Conservation (phyloP, 2,888 invertebrate species). For the Dicycla oo region DNA sequence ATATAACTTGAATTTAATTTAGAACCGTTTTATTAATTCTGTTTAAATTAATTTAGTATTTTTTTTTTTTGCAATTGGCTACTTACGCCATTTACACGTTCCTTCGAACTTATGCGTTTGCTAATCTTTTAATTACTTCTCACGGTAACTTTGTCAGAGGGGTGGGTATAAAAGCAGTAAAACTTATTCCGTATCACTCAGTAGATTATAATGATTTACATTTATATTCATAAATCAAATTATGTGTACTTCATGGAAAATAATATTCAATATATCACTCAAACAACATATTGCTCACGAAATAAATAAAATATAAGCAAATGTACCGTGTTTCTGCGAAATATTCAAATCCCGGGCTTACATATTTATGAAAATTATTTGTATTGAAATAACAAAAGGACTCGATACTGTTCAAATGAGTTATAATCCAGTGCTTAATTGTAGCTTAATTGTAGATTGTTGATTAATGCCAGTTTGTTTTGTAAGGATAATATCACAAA, state of each 20-base stretch:
- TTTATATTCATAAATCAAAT: conserved; percentile 1
- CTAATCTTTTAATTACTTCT: conserved; percentile 33
- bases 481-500: conserved; percentile 37
- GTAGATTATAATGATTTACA: not conserved
- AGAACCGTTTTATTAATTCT: conserved; percentile 55
- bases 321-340: conserved; percentile 25
- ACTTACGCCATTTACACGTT: conserved; percentile 18
- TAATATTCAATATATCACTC: conserved; percentile 36
- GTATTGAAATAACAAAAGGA: conserved; percentile 50
- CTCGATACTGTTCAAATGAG: conserved; percentile 60
- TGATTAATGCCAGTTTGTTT: conserved; percentile 53
- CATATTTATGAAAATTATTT: conserved; percentile 59
- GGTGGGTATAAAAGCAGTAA: not conserved
- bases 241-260: conserved; percentile 11
- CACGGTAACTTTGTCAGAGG: not conserved
- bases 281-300: conserved; percentile 40
- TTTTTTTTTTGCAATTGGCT: conserved; percentile 24
- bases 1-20: conserved; percentile 81
- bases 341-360: conserved; percentile 52
- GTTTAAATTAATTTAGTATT: conserved; percentile 44
- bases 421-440: conserved; percentile 64
- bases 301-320: conserved; percentile 44
- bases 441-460: conserved; percentile 64
- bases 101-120: conserved; percentile 20
- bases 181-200: not conserved